Conservation (phyloP, 2,113 vertebrate genomes). For the Gobiocypris rarus region DNA sequence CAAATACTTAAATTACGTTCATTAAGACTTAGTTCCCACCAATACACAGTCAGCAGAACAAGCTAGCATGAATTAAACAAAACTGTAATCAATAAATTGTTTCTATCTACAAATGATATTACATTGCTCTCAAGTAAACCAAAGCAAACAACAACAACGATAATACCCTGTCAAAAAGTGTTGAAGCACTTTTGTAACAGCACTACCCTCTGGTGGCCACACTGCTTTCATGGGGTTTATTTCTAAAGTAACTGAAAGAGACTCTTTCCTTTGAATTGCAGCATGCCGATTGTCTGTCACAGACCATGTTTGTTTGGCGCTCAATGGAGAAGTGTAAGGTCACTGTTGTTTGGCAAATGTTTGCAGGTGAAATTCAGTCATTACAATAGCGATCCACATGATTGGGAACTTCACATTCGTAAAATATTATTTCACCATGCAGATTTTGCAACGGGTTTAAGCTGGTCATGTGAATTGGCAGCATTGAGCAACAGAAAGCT, state of each 20-base stretch:
- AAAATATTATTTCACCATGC: not conserved
- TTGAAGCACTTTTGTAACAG: not conserved
- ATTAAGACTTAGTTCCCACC: not conserved
- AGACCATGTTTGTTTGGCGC: not conserved
- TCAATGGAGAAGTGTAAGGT: too few species aligned
- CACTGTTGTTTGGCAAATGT: too few species aligned
- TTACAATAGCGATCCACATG: too few species aligned
- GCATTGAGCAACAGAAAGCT: not conserved
- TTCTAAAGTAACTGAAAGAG: not conserved
- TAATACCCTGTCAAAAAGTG: not conserved
- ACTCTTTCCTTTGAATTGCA: too few species aligned
- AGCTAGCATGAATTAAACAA: not conserved
- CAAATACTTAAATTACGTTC: too few species aligned
- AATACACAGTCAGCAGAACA: not conserved
- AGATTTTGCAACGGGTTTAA: not conserved
- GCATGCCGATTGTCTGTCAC: not conserved
- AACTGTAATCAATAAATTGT: not conserved
- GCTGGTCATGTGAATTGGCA: not conserved
- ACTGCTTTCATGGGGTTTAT: not conserved
- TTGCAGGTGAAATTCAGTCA: too few species aligned
- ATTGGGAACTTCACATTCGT: not conserved
- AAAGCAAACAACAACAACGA: not conserved
- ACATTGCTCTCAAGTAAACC: not conserved
- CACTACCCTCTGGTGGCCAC: conserved; percentile 9
- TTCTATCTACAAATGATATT: not conserved